Evolutionary conservation across 2,113 vertebrate genomes (phyloP), one percentile per base, ranked within the genome.

Genomic region (Syrmaticus mikado): DNA sequence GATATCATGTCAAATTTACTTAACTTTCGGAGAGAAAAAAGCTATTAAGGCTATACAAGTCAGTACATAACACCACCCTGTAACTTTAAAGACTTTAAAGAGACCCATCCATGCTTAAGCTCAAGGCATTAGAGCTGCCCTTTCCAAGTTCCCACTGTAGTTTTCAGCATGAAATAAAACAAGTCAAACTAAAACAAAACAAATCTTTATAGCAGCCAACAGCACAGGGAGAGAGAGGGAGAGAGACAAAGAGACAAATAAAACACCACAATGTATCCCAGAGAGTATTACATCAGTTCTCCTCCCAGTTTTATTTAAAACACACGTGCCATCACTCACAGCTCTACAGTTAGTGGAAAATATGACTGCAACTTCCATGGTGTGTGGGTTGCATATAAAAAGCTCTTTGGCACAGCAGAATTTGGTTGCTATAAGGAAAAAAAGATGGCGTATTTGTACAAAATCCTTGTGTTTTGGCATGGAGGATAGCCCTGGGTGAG

Each of bases 311-410:
- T 96, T 97, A 97, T 94, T 95, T 97, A 94, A 96, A 96, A 96
- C 96, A 96, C 93, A 96, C 95, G 87, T 96, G 96, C 96, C 96
- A 97, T 94, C 92, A 77, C 94, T 95, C 96, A 93, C 75, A 92
- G 87, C 52, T 94, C 89, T 95, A 94, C 86, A 89, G 94, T 97
- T 95, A 97, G 94, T 96, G 97, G 97, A 97, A 97, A 97, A 96
- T 95, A 89, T 97, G 97, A 97, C 89, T 95, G 34, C 62, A 93
- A 77, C 95, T 96, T 95, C 90, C 65, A 93, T 45, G 62, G 91
- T 90, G 88, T 93, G 93, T 89, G 91, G 93, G 89, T 90, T 95
- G 88, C 46, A 86, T 50, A 34, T 80, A 87, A 90, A 89, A 82
- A 70, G 30, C 82, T 92, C 89, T 95, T 86, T 82, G 85, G 79